A percentile compares a stretch with the other conserved stretches of the same genome.
phyloP scores from a whole-genome alignment of 2,888 invertebrate species.

The Eulithis prunata region DNA sequence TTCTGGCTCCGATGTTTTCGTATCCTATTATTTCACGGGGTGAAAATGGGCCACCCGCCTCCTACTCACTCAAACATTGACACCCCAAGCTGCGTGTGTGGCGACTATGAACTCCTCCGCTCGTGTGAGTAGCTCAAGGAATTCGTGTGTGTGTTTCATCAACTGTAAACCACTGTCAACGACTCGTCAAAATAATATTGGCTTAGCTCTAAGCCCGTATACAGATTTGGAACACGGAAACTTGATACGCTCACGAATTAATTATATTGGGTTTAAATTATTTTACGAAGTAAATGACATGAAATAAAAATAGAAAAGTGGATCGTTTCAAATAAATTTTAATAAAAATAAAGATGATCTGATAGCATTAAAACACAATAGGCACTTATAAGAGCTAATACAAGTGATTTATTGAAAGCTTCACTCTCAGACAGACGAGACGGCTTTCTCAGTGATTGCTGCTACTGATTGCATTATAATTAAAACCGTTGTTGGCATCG shows the following conservation, averaged over 20 bases:
- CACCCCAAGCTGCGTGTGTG: constrained; percentile 55
- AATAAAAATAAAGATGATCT: constrained; percentile 4
- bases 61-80: constrained; percentile 69
- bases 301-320: constrained; percentile 11
- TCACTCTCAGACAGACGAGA: constrained; percentile 55
- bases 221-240: constrained; percentile 67
- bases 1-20: constrained; percentile 83
- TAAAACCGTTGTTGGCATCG: constrained; percentile 61
- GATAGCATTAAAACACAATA: constrained; percentile 9
- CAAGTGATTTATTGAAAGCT: constrained; percentile 52
- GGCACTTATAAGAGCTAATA: constrained; percentile 22
- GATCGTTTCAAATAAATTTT: background rate
- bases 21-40: constrained; percentile 84
- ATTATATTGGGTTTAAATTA: constrained; percentile 51
- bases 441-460: constrained; percentile 59
- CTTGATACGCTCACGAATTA: constrained; percentile 74
- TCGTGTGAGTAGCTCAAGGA: constrained; percentile 53
- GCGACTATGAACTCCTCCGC: constrained; percentile 47
- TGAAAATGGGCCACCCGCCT: constrained; percentile 82
- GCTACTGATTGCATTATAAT: constrained; percentile 60
- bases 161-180: constrained; percentile 83
- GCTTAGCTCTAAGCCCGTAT: constrained; percentile 73
- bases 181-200: constrained; percentile 83
- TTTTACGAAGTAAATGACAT: constrained; percentile 39
- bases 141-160: constrained; percentile 75